Evolutionary conservation across 2,113 vertebrate species (phyloP).

Genomic region (Perca flavescens): DNA sequence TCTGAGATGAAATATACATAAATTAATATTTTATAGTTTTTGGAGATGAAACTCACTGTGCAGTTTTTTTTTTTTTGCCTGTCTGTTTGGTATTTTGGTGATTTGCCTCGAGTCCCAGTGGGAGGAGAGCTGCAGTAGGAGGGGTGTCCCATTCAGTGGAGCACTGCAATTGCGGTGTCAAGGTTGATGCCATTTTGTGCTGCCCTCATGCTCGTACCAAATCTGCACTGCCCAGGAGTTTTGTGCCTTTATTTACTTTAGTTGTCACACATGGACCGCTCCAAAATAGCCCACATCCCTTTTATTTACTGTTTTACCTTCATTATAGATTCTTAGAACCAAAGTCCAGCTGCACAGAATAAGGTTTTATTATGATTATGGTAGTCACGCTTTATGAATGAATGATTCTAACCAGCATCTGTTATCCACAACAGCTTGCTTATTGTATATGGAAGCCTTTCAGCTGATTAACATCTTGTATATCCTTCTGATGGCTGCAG

Average conservation of each 20-base stretch:
- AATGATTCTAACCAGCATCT: background rate
- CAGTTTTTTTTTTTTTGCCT: background rate
- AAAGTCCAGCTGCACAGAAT: background rate
- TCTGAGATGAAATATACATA: background rate
- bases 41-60: background rate
- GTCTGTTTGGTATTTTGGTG: background rate
- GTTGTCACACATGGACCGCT: background rate
- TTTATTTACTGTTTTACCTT: background rate
- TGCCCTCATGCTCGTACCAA: background rate
- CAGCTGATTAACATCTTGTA: background rate
- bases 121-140: background rate
- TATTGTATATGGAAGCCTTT: background rate
- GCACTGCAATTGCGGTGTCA: slow-evolving; percentile 13
- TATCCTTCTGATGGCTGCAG: background rate
- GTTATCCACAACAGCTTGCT: background rate
- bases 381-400: background rate
- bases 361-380: background rate
- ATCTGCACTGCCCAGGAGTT: background rate
- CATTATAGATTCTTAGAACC: background rate
- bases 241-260: background rate
- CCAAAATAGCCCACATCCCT: background rate
- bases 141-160: background rate
- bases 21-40: background rate
- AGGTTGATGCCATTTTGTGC: background rate
- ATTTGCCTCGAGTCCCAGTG: background rate